Base-by-base conservation (phyloP, 1,140 invertebrate genomes). In the Tenebrio molitor region DNA sequence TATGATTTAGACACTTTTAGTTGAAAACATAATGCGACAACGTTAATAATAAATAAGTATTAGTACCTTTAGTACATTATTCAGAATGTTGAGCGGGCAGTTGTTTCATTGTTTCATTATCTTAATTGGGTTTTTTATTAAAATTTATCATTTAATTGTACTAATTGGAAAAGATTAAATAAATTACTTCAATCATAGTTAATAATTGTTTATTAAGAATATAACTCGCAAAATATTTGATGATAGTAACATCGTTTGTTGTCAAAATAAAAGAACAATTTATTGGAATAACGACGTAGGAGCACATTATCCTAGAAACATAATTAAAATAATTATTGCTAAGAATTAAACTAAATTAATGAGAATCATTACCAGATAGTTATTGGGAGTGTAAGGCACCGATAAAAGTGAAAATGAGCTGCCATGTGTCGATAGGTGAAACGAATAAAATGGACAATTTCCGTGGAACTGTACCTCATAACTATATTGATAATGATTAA, bases 101-200 rank as follows among this genome's bases (percentile, higher is more conserved):
- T 46, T 10, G 5, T 46, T 46, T 58, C 23, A 58, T 58, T 58
- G 50, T 58, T 58, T 58, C 29, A 58, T 58, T 58, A 58, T 58
- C 50, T 58, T 58, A 58, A 58, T 58, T 58, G 50, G 50, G 21
- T 58, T 58, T 58, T 58, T 58, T 29, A 58, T 58, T 58, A 58
- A 58, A 58, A 58, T 58, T 58, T 58, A 29, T 29, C 50, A 58
- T 58, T 58, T 58, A 58, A 58, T 58, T 58, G 50, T 29, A 58
- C 50, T 74, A 78, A 78, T 74, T 74, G 73, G 71, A 68, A 44
- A 71, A 72, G 73, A 75, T 76, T 74, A 78, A 76, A 78, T 75
- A 78, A 78, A 73, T 73, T 36, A 68, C 21, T 39, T 50, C 50
- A 75, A 76, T 78, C 74, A 73, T 73, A 73, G 69, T 78, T 78